Evolutionary conservation across 1,140 invertebrate genomes (phyloP).

Genomic region (Diuraphis noxia): DNA sequence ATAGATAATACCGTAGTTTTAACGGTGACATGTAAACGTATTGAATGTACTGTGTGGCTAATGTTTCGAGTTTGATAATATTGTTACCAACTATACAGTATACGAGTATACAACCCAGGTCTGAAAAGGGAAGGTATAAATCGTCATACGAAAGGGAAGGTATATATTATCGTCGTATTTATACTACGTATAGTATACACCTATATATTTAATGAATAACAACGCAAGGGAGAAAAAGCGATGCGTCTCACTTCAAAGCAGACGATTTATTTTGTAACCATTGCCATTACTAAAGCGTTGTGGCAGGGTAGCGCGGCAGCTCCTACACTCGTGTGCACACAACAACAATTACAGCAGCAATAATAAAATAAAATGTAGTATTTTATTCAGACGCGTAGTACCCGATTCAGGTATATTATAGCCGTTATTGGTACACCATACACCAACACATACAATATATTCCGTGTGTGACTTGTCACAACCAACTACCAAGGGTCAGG

Average conservation of each 20-base stretch:
- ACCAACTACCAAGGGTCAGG: constrained; percentile 36
- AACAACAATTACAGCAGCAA: not conserved
- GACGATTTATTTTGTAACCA: not conserved
- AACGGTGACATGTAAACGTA: not conserved
- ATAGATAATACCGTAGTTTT: not conserved
- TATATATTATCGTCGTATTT: not conserved
- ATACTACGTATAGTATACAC: too few species aligned
- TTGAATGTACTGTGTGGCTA: not conserved
- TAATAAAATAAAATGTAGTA: not conserved
- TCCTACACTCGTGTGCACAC: not conserved
- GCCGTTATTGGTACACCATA: too few species aligned
- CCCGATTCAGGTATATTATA: too few species aligned
- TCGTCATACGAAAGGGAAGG: not conserved
- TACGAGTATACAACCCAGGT: not conserved
- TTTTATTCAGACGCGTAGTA: not conserved
- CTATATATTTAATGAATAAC: not conserved
- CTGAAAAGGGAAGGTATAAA: not conserved
- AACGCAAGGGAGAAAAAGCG: not conserved
- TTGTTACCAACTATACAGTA: not conserved
- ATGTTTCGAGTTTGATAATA: not conserved
- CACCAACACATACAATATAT: not conserved
- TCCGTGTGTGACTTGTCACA: constrained; percentile 32
- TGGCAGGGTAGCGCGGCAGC: not conserved
- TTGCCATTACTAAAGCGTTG: not conserved
- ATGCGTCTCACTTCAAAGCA: not conserved